Percentiles rank a stretch among this genome's conserved stretches.
Evolutionary conservation across 92 coral and sea anemone genomes (phyloP).

Genomic region (Virgularia gustaviana): DNA sequence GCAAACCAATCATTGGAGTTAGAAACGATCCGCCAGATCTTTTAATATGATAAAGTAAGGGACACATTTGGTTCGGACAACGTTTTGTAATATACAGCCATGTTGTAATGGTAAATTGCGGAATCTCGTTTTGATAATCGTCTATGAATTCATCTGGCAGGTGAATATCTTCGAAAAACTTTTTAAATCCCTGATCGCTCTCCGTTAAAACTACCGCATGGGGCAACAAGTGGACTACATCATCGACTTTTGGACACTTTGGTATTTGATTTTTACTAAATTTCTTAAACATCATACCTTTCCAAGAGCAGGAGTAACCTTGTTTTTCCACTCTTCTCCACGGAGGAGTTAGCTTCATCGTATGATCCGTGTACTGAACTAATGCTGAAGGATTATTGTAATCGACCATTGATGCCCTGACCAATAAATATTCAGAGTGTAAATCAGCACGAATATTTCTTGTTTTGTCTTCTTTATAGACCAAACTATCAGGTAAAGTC

Average conservation of each 20-base stretch:
- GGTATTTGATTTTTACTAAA: constrained; percentile 43
- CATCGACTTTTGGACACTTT: constrained; percentile 51
- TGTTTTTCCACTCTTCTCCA: constrained; percentile 79
- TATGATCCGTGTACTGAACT: constrained; percentile 57
- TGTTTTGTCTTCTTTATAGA: constrained; percentile 69
- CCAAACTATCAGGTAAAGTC: constrained; percentile 65
- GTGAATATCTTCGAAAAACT: constrained; percentile 8
- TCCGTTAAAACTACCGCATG: constrained; percentile 78
- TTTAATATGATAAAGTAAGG: constrained; percentile 14
- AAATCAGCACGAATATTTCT: constrained; percentile 65
- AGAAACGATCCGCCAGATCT: not conserved
- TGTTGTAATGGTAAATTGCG: constrained; percentile 31
- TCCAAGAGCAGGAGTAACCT: constrained; percentile 69
- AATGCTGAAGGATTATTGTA: constrained; percentile 48
- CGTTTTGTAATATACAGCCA: constrained; percentile 25
- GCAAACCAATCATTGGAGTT: constrained; percentile 25
- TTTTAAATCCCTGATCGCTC: constrained; percentile 73
- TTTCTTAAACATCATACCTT: constrained; percentile 43
- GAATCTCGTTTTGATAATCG: not conserved
- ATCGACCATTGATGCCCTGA: constrained; percentile 51
- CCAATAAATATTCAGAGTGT: constrained; percentile 55
- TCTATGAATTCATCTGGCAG: not conserved
- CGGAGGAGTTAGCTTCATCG: constrained; percentile 58
- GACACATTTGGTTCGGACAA: constrained; percentile 32
- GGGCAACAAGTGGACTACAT: constrained; percentile 60